phyloP scores from a whole-genome alignment of 1,140 invertebrate species.

The Drosophila bifasciata region DNA sequence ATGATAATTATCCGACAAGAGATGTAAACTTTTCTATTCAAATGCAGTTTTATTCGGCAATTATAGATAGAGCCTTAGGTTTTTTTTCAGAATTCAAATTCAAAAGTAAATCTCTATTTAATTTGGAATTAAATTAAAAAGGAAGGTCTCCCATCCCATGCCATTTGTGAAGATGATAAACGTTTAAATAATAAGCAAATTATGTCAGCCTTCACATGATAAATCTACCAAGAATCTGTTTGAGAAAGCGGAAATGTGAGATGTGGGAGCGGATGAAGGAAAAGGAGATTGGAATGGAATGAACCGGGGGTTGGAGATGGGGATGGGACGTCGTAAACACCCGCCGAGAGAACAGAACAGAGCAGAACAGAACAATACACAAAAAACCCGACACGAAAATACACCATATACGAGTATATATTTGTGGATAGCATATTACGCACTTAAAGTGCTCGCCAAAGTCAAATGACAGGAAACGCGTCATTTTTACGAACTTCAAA shows the following conservation, averaged over 20 bases:
- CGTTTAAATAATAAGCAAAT: background rate
- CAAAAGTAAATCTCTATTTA: too few species aligned
- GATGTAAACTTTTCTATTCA: too few species aligned
- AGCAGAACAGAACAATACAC: slow-evolving; percentile 18
- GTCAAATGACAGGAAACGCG: slow-evolving; percentile 83
- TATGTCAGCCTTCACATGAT: background rate
- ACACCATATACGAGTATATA: slow-evolving; percentile 35
- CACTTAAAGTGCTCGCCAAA: slow-evolving; percentile 83
- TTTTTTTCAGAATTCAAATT: too few species aligned
- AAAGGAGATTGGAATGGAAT: slow-evolving; percentile 35
- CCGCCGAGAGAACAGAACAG: slow-evolving; percentile 35
- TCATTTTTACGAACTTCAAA: slow-evolving; percentile 83
- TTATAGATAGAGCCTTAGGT: too few species aligned
- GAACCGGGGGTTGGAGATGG: too few species aligned
- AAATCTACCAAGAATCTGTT: slow-evolving; percentile 28
- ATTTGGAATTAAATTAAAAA: too few species aligned
- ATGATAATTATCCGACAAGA: too few species aligned
- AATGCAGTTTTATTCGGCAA: too few species aligned
- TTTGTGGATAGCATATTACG: slow-evolving; percentile 81
- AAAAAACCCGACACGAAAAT: slow-evolving; percentile 21
- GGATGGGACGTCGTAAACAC: slow-evolving; percentile 44
- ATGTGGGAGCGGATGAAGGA: slow-evolving; percentile 28
- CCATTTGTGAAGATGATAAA: too few species aligned
- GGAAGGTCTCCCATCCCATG: too few species aligned
- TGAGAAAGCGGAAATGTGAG: slow-evolving; percentile 29